A percentile compares a stretch with the other conserved stretches of the same genome.
phyloP scores from a whole-genome alignment of 2,113 vertebrate genomes.

The Myanophis thanlyinensis region DNA sequence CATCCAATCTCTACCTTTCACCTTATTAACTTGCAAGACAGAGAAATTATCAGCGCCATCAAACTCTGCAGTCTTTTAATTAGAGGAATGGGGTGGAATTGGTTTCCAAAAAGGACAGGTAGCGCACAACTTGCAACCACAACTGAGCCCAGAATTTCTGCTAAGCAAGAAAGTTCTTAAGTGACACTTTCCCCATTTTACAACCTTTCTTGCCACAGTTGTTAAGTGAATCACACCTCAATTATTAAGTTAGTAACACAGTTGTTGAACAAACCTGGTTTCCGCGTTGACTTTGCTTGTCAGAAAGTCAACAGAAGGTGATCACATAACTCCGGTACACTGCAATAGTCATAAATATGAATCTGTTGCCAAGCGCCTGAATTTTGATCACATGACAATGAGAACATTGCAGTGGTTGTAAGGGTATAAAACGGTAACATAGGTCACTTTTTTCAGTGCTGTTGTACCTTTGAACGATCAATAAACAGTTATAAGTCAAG shows the following conservation, averaged over 20 bases:
- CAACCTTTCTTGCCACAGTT: not conserved
- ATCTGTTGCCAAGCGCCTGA: not conserved
- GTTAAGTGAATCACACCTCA: not conserved
- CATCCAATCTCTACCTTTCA: not conserved
- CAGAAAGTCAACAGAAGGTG: not conserved
- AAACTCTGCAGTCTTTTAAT: not conserved
- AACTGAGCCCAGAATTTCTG: not conserved
- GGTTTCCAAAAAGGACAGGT: not conserved
- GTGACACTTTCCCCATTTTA: not conserved
- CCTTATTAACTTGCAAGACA: not conserved
- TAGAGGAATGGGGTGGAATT: not conserved
- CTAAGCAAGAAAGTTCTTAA: not conserved
- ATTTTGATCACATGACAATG: not conserved
- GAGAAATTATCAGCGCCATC: not conserved
- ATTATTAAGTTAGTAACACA: not conserved
- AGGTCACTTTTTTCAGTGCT: not conserved
- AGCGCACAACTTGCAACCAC: not conserved
- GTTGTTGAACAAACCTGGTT: not conserved
- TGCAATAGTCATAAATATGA: no score
- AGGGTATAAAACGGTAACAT: not conserved
- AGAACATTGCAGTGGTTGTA: not conserved
- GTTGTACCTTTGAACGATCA: not conserved
- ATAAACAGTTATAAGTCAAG: not conserved
- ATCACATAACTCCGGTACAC: not conserved
- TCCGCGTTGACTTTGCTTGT: not conserved